Evolutionary conservation across 2,797 vertebrate genomes (phyloP).

Genomic region (Pitangus sulphuratus): DNA sequence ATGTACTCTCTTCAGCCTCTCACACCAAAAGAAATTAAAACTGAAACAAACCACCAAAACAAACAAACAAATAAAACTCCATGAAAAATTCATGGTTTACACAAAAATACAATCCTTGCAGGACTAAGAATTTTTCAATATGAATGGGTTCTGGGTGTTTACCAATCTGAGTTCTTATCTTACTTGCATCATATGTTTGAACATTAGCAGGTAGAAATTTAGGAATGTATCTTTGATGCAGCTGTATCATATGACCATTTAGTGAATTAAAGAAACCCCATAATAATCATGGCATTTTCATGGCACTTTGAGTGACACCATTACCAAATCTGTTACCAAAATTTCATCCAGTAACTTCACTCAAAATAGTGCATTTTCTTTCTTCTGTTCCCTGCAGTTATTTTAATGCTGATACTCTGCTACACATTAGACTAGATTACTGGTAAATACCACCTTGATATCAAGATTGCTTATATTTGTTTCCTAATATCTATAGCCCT

Average conservation of each 20-base stretch:
- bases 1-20: background rate
- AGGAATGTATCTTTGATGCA: background rate
- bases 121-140: background rate
- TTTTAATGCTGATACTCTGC: background rate
- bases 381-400: background rate
- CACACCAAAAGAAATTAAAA: too few species aligned
- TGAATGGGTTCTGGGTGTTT: background rate
- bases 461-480: background rate
- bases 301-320: background rate
- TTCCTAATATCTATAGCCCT: background rate
- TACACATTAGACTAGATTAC: background rate
- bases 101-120: background rate
- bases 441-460: background rate
- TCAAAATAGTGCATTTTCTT: background rate
- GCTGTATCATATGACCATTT: background rate
- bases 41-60: too few species aligned
- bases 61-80: background rate
- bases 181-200: background rate
- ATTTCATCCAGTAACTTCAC: background rate
- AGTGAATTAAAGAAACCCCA: rapidly evolving
- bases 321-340: background rate
- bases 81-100: background rate
- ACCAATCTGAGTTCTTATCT: background rate
- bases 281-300: background rate
- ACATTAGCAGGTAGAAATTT: background rate